Conservation (phyloP, 2,888 invertebrate species). For the Drosophila multiciliata region DNA sequence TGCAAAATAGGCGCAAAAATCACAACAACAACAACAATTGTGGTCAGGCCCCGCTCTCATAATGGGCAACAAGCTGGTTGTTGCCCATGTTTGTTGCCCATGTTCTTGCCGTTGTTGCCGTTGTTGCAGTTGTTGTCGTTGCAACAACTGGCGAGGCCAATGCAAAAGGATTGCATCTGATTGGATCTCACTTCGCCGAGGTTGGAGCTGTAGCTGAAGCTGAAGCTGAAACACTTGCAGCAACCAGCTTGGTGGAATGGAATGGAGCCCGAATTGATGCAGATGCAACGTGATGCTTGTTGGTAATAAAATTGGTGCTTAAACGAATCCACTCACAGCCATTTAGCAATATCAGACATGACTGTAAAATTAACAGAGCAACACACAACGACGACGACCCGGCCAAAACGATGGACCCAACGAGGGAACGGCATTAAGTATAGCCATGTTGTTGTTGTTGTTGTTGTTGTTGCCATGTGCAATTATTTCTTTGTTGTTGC, state of each 20-base stretch:
- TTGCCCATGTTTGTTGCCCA: slow-evolving; percentile 3
- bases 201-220: slow-evolving; percentile 31
- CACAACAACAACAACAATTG: slow-evolving; percentile 45
- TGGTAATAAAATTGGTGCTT: slow-evolving; percentile 83
- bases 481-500: slow-evolving; percentile 56
- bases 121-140: slow-evolving; percentile 48
- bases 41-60: slow-evolving; percentile 56
- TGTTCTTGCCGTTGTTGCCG: slow-evolving; percentile 29
- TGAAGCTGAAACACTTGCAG: slow-evolving; percentile 43
- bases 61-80: slow-evolving; percentile 70
- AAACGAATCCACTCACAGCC: slow-evolving; percentile 83
- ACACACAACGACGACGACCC: slow-evolving; percentile 65
- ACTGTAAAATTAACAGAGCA: slow-evolving; percentile 81
- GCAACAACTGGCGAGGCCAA: slow-evolving; percentile 65
- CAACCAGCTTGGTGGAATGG: slow-evolving; percentile 32
- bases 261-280: slow-evolving; percentile 63
- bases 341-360: slow-evolving; percentile 83
- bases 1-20: slow-evolving; percentile 73
- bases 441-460: slow-evolving; percentile 17
- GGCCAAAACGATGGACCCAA: slow-evolving; percentile 29
- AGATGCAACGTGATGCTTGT: slow-evolving; percentile 81
- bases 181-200: slow-evolving; percentile 72
- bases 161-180: slow-evolving; percentile 75
- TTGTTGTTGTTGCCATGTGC: slow-evolving; percentile 50
- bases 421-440: slow-evolving; percentile 33